Base-by-base conservation (phyloP, 2,888 invertebrate genomes). In the Gymnocheta viridis region DNA sequence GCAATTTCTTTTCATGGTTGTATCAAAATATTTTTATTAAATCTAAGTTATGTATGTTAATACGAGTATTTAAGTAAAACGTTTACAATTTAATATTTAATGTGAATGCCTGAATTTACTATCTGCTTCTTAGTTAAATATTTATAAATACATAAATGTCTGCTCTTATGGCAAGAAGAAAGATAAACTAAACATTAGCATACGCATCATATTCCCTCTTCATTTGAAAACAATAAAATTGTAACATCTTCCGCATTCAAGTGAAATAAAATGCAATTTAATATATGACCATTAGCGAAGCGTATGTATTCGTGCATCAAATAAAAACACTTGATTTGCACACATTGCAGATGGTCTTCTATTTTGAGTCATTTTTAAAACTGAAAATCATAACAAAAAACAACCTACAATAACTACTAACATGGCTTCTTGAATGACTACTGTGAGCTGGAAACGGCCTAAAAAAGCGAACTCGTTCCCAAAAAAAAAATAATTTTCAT, bases 161-260 rank as follows among this genome's bases (percentile, higher is more conserved):
- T 67, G 27, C 80, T 56, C 3, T 64, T 64, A 41, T 32, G 44
- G 9, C 24, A 54, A 1, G 47, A 22, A 44, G 5, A 12, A 32
- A 44, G 10, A 19, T 47, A 70, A 62, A 70, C 32, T 10, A 54
- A 66, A 60, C n/a, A 80, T 83, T 83, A 76, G 44, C 80, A 80
- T 83, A 83, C 80, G 80, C 83, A 84, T 82, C 77, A 70, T 60
- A 58, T 72, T 73, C 58, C 66, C 58, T 58, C 22, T 19, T 74
- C 51, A 67, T 19, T 54, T 32, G 49, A 22, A 67, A 22, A 74
- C 74, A 74, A 58, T 56, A 69, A 83, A 74, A 66, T 27, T 62
- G 80, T 67, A 80, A 81, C 72, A 80, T 84, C 77, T 84, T 84
- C 83, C 83, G 83, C 83, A 84, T 84, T 84, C 80, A 76, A 19